Evolutionary conservation across 2,888 invertebrate genomes (phyloP).

Genomic region (Tetragnatha montana): DNA sequence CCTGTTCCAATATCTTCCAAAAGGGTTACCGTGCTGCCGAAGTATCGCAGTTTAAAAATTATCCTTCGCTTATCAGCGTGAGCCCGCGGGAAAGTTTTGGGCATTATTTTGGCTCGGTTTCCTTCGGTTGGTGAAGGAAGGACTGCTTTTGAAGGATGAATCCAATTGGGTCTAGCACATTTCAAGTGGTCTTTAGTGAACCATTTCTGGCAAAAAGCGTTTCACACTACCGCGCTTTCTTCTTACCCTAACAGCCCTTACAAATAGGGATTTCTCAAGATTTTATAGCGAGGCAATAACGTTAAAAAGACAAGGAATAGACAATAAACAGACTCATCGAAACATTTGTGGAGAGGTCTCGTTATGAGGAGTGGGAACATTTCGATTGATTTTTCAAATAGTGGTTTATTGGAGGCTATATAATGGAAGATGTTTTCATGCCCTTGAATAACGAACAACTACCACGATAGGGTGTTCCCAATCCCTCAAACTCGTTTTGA

Average conservation of each 20-base stretch:
- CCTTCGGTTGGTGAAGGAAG: slow-evolving; percentile 17
- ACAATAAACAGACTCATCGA: background rate
- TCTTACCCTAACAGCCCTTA: background rate
- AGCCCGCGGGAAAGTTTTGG: slow-evolving; percentile 9
- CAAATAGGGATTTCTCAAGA: slow-evolving; percentile 28
- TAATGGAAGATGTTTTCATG: background rate
- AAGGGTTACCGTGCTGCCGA: slow-evolving; percentile 9
- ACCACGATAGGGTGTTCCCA: background rate
- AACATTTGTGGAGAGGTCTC: background rate
- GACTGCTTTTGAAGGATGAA: slow-evolving; percentile 42
- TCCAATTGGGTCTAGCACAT: slow-evolving; percentile 37
- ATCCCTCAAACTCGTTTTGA: no score
- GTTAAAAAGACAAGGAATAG: background rate
- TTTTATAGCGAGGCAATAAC: slow-evolving; percentile 48
- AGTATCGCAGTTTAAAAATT: slow-evolving; percentile 28
- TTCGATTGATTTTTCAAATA: background rate
- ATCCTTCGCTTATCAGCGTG: slow-evolving; percentile 25
- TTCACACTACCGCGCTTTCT: slow-evolving; percentile 18
- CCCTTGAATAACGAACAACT: background rate
- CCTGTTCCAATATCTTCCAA: slow-evolving; percentile 24
- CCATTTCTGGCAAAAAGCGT: slow-evolving; percentile 38
- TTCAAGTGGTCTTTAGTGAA: slow-evolving; percentile 42
- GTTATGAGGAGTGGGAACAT: background rate
- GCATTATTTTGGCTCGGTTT: slow-evolving; percentile 16
- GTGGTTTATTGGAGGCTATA: background rate